Evolutionary conservation across 2,113 vertebrate genomes (phyloP).

Genomic region (Entelurus aequoreus): DNA sequence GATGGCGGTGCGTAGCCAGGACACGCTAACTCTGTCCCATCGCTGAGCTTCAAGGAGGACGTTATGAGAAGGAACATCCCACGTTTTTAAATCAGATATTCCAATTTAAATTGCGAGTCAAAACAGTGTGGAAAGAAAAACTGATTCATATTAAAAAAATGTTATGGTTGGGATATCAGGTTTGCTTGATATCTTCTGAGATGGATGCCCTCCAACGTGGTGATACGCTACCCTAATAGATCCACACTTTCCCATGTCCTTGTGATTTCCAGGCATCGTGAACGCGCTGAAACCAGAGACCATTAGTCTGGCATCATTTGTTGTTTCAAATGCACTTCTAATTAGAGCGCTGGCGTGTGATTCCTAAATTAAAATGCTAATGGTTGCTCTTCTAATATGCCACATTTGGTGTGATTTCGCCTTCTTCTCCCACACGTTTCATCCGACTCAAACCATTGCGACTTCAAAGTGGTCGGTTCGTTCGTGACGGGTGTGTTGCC

Average conservation of each 20-base stretch:
- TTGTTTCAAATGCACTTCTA: constrained; percentile 30
- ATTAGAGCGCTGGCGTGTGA: constrained; percentile 33
- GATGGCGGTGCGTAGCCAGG: constrained; percentile 51
- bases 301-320: constrained; percentile 30
- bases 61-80: constrained; percentile 35
- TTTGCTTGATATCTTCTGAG: constrained; percentile 45
- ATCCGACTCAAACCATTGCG: too few relatives aligned
- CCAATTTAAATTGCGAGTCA: constrained; percentile 44
- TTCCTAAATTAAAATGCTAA: background rate
- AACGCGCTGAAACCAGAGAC: constrained; percentile 29
- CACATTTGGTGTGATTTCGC: too few relatives aligned
- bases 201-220: constrained; percentile 38
- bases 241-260: constrained; percentile 27
- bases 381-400: too few relatives aligned
- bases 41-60: constrained; percentile 59
- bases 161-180: constrained; percentile 50
- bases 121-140: constrained; percentile 47
- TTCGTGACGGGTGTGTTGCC: too few relatives aligned
- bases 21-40: constrained; percentile 58
- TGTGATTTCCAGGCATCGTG: constrained; percentile 43
- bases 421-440: too few relatives aligned
- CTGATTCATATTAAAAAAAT: constrained; percentile 41
- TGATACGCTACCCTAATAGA: constrained; percentile 30
- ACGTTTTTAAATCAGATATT: constrained; percentile 50
- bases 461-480: too few relatives aligned